Evolutionary conservation across 1,140 invertebrate genomes (phyloP).

Genomic region (Tetranychus urticae): DNA sequence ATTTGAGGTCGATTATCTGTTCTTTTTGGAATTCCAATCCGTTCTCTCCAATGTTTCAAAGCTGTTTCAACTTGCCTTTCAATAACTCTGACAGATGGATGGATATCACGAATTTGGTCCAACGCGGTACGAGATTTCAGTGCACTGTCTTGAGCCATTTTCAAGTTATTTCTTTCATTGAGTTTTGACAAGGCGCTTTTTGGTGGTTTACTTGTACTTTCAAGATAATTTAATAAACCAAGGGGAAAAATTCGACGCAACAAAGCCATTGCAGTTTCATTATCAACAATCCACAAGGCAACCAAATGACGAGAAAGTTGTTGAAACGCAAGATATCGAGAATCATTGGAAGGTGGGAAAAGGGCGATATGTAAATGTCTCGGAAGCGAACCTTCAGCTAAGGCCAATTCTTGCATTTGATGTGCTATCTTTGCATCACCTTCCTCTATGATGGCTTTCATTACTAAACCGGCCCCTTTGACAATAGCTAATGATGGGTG

Average conservation of each 20-base stretch:
- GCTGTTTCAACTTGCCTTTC: conserved; percentile 38
- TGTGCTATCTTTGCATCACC: conserved; percentile 65
- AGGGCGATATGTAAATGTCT: conserved; percentile 74
- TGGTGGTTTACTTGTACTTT: conserved; percentile 10
- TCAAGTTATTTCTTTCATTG: conserved; percentile 10
- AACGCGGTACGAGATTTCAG: conserved; percentile 3
- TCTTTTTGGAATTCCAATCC: conserved; percentile 36
- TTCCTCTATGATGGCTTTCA: conserved; percentile 94
- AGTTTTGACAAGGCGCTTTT: conserved; percentile 2
- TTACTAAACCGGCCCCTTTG: conserved; percentile 86
- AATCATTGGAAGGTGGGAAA: conserved; percentile 50
- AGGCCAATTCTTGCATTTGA: conserved; percentile 80
- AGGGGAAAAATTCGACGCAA: conserved; percentile 49
- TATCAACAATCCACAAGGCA: conserved; percentile 85
- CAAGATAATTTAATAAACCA: conserved; percentile 29
- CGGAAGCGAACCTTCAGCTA: conserved; percentile 89
- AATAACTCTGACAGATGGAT: conserved; percentile 19
- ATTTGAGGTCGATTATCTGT: conserved; percentile 20
- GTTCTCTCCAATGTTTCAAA: conserved; percentile 66
- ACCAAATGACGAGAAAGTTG: conserved; percentile 89
- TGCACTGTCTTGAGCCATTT: conserved; percentile 7
- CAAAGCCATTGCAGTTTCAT: conserved; percentile 67
- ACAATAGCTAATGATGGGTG: conserved; percentile 92
- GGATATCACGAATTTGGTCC: conserved; percentile 14
- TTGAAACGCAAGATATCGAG: conserved; percentile 44